A percentile compares a stretch with the other conserved stretches of the same genome.
These are phyloP conservation scores for Dicyrtoma fusca DNA, from an alignment of 2,888 invertebrate genomes.

Conservation along the genomic window DNA sequence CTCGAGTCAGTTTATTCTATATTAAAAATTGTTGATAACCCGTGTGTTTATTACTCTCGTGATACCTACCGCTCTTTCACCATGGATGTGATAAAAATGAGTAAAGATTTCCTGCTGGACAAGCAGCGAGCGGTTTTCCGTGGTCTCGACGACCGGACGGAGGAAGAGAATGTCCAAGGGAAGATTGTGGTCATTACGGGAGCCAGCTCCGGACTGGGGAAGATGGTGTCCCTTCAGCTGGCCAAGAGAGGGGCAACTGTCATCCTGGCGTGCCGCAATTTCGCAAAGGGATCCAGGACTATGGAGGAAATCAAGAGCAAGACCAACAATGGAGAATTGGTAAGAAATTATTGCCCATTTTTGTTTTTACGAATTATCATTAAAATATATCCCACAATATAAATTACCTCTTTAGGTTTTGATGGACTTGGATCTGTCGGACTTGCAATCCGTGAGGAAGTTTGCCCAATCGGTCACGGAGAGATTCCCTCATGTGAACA, in stretches of 20 bases:
- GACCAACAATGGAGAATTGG: constrained; percentile 38
- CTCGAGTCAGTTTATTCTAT: no score
- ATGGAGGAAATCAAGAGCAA: constrained; percentile 38
- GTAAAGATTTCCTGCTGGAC: constrained; percentile 37
- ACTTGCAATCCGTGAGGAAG: constrained; percentile 59
- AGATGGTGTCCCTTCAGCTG: constrained; percentile 42
- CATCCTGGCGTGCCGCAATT: constrained; percentile 45
- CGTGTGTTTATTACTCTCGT: no score
- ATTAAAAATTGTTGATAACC: no score
- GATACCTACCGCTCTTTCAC: no score
- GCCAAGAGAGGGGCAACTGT: constrained; percentile 50
- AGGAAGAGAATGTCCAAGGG: constrained; percentile 37
- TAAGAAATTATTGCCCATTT: constrained; percentile 19
- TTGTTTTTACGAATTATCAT: background rate
- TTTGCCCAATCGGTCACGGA: constrained; percentile 59
- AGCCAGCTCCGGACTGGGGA: constrained; percentile 41
- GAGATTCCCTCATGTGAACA: constrained; percentile 58
- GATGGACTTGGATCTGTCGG: constrained; percentile 58
- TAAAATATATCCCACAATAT: no score
- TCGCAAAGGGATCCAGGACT: constrained; percentile 31
- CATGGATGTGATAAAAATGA: constrained; percentile 39
- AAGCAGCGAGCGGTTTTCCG: constrained; percentile 34
- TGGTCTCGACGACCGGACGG: constrained; percentile 32
- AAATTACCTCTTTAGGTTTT: constrained; percentile 17
- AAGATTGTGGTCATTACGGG: constrained; percentile 34